A percentile compares a stretch with the other conserved stretches of the same genome.
These are phyloP conservation scores for Stegophylla sp. DNA, from an alignment of 2,888 invertebrate genomes.

Conservation along the genomic window DNA sequence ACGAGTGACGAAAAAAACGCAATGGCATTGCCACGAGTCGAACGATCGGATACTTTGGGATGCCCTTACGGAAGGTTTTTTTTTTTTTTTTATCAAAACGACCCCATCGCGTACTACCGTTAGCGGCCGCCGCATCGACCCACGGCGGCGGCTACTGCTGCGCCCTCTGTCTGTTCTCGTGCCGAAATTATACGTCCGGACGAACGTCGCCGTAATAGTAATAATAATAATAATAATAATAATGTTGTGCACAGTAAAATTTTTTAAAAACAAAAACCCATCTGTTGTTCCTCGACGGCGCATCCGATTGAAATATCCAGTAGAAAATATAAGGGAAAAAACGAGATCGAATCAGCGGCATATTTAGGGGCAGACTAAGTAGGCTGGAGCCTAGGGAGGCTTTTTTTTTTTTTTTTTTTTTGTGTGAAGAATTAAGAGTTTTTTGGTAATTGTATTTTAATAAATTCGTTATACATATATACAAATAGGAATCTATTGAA, in stretches of 20 bases:
- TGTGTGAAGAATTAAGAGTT: too few relatives aligned
- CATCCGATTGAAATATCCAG: too few relatives aligned
- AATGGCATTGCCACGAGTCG: background rate
- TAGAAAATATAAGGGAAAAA: too few relatives aligned
- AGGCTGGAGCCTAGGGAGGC: too few relatives aligned
- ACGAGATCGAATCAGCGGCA: too few relatives aligned
- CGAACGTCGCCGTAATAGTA: background rate
- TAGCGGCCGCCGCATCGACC: slow-evolving; percentile 51
- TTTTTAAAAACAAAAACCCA: background rate
- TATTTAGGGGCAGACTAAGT: too few relatives aligned
- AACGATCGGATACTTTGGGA: slow-evolving; percentile 35
- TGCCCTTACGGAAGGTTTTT: slow-evolving; percentile 16
- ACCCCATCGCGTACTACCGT: slow-evolving; percentile 51
- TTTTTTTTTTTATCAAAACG: slow-evolving; percentile 43
- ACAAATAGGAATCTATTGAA: too few relatives aligned
- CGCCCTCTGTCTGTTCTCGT: slow-evolving; percentile 45
- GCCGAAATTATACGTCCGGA: background rate
- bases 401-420: too few relatives aligned
- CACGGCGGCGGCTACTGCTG: slow-evolving; percentile 7
- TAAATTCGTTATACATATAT: too few relatives aligned
- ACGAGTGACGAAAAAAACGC: too few relatives aligned
- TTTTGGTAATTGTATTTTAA: too few relatives aligned
- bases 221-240: background rate
- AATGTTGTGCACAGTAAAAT: background rate
- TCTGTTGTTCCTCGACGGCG: background rate